Percentiles rank a stretch among this genome's conserved stretches.
phyloP scores from a whole-genome alignment of 2,113 vertebrate genomes.

The Marcusenius ussheri region DNA sequence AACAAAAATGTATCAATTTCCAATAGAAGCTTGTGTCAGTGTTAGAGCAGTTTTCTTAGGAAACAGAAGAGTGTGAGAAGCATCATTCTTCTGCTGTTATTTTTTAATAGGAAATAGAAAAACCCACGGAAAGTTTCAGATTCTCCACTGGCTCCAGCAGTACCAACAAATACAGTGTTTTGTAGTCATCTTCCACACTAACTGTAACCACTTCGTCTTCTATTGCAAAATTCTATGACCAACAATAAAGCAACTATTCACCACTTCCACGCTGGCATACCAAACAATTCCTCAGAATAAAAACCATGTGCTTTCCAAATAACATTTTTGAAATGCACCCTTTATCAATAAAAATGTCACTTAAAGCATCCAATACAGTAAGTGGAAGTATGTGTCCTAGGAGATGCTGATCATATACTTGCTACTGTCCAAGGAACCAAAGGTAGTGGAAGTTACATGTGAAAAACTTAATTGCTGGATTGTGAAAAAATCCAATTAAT shows the following conservation, averaged over 20 bases:
- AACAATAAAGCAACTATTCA: not conserved
- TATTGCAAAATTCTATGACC: not conserved
- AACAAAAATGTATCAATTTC: not conserved
- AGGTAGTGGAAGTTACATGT: not conserved
- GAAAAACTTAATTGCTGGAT: not conserved
- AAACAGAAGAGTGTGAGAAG: not conserved
- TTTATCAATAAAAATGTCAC: not conserved
- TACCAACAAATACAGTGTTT: not conserved
- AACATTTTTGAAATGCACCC: not conserved
- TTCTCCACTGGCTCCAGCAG: not conserved
- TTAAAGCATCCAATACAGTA: not conserved
- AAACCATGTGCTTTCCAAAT: not conserved
- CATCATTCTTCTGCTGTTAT: not conserved
- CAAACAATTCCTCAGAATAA: constrained; percentile 9
- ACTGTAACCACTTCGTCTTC: not conserved
- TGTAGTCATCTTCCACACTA: not conserved
- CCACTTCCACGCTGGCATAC: constrained; percentile 7
- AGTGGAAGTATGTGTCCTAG: not conserved
- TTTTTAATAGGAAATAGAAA: not conserved
- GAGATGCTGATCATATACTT: not conserved
- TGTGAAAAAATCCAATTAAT: not conserved
- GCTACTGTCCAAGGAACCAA: not conserved
- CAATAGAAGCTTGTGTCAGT: not conserved
- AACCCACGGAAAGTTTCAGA: not conserved
- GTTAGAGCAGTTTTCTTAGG: not conserved